A percentile compares a stretch with the other conserved stretches of the same genome.
phyloP scores from a whole-genome alignment of 2,797 vertebrate species.

The Arrhamphus sclerolepis region DNA sequence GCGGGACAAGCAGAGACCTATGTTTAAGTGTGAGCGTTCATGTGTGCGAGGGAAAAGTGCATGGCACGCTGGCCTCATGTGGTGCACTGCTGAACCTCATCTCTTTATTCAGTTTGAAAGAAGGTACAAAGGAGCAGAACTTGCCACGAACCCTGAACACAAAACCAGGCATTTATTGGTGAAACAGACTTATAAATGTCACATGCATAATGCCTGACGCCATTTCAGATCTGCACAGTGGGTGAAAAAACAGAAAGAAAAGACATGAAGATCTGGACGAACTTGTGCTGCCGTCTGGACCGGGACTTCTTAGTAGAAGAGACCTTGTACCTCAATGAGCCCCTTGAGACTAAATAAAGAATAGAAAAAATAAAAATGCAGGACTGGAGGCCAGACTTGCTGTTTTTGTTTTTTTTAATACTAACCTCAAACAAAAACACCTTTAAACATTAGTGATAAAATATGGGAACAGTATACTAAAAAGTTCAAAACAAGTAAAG shows the following conservation, averaged over 20 bases:
- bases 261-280: constrained; percentile 21
- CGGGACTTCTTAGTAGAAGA: not conserved
- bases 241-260: not conserved
- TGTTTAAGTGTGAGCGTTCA: not conserved
- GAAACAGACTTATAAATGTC: not conserved
- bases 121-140: not conserved
- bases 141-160: not conserved
- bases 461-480: too few species aligned
- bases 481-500: too few species aligned
- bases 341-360: not conserved
- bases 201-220: not conserved
- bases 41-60: not conserved
- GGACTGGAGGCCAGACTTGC: not conserved
- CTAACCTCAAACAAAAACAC: too few species aligned
- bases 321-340: too few species aligned
- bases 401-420: too few species aligned
- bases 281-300: not conserved
- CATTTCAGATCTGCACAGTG: not conserved
- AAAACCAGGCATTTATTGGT: constrained; percentile 10
- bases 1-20: constrained; percentile 36
- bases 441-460: too few species aligned
- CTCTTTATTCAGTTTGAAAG: not conserved
- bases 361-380: not conserved
- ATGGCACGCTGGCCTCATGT: not conserved
- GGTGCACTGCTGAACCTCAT: not conserved